Evolutionary conservation across 2,888 invertebrate species (phyloP).

Genomic region (Nudaria mundana): DNA sequence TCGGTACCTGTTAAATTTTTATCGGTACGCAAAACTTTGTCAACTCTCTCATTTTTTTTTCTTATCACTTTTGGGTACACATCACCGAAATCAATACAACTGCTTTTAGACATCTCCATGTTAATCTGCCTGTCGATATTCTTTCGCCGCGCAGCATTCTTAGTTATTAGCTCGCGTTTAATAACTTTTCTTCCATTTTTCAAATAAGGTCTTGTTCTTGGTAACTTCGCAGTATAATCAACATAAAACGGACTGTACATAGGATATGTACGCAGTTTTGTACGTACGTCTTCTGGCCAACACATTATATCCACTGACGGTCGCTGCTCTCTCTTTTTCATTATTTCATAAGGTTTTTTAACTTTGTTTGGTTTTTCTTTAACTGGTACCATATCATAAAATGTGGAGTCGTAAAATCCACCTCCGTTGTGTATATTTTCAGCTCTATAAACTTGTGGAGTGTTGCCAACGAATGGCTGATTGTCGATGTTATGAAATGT

Average conservation of each 20-base stretch:
- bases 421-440: conserved; percentile 24
- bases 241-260: conserved; percentile 3
- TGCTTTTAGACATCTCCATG: conserved; percentile 37
- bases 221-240: conserved; percentile 12
- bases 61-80: conserved; percentile 39
- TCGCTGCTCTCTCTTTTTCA: conserved; percentile 35
- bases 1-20: conserved; percentile 14
- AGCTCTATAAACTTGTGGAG: conserved; percentile 13
- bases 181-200: conserved; percentile 16
- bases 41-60: conserved; percentile 9
- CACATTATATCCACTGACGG: conserved; percentile 27
- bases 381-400: conserved; percentile 64
- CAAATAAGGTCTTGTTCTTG: conserved; percentile 8
- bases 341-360: conserved; percentile 28
- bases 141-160: conserved; percentile 16
- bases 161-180: conserved; percentile 15
- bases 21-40: conserved; percentile 6
- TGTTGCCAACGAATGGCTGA: conserved; percentile 26
- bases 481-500: conserved; percentile 55
- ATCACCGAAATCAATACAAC: conserved; percentile 47
- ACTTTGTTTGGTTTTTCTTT: conserved; percentile 49
- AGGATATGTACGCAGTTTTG: conserved; percentile 19
- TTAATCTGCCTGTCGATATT: conserved; percentile 16
- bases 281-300: conserved; percentile 39
- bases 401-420: conserved; percentile 55